These are phyloP conservation scores for Bryconaethiops microstoma DNA, from an alignment of 2,797 vertebrate species.

Conservation along the genomic window DNA sequence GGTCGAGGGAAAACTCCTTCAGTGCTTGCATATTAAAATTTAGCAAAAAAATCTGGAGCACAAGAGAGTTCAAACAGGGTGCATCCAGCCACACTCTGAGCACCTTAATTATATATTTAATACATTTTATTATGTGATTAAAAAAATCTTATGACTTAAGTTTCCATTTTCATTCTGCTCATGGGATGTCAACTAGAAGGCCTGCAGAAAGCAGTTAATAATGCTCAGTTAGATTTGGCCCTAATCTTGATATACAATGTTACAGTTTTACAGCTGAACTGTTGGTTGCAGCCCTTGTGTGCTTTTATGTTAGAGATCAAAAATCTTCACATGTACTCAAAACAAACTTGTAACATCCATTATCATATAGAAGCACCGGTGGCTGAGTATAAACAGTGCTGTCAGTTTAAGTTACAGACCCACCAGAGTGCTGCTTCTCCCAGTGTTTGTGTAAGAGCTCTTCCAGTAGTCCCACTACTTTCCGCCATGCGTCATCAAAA, in stretches of 20 bases:
- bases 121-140: too few species aligned
- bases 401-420: constrained; percentile 31
- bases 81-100: neutral
- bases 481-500: constrained; percentile 81
- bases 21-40: constrained; percentile 10
- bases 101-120: too few species aligned
- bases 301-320: neutral
- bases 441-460: constrained; percentile 77
- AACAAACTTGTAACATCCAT: neutral
- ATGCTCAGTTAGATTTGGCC: neutral
- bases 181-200: too few species aligned
- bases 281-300: neutral
- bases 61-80: neutral
- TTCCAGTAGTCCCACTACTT: constrained; percentile 71
- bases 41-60: neutral
- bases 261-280: neutral
- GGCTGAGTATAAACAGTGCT: neutral
- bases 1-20: neutral
- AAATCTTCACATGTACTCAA: neutral
- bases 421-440: constrained; percentile 74
- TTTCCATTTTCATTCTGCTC: too few species aligned
- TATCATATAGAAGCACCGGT: neutral
- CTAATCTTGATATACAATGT: neutral
- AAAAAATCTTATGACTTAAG: too few species aligned
- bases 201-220: neutral